phyloP scores from a whole-genome alignment of 2,113 vertebrate genomes.

The Cynopterus brachyotis region DNA sequence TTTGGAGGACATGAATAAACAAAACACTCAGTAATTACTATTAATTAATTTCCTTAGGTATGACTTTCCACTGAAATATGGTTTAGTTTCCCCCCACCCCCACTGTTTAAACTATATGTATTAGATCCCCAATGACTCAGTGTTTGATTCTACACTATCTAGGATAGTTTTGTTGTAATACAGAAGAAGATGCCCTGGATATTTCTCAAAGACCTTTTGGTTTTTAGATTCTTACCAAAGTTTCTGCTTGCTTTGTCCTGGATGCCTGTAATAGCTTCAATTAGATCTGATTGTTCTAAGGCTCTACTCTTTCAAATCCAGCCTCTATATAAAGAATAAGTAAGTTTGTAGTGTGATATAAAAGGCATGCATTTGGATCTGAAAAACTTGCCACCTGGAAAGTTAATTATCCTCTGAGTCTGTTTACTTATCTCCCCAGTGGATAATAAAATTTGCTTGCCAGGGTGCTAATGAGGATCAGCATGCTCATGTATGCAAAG shows the following conservation, averaged over 20 bases:
- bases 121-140: neutral
- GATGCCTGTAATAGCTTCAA: neutral
- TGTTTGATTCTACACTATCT: neutral
- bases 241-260: neutral
- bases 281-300: neutral
- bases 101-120: neutral
- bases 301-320: neutral
- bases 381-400: neutral
- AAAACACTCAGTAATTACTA: neutral
- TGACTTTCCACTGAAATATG: neutral
- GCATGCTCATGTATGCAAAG: neutral
- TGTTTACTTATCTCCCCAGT: neutral
- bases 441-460: constrained; percentile 45
- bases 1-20: constrained; percentile 15
- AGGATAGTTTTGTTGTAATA: neutral
- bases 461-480: constrained; percentile 35
- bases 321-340: neutral
- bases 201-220: neutral
- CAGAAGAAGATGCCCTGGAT: neutral
- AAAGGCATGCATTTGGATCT: constrained; percentile 4
- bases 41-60: neutral
- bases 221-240: neutral
- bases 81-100: neutral
- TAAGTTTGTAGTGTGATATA: neutral
- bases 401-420: constrained; percentile 22